Percentiles rank a stretch among this genome's conserved stretches.
These are phyloP conservation scores for Sula dactylatra DNA, from an alignment of 2,113 vertebrate species.

Conservation along the genomic window DNA sequence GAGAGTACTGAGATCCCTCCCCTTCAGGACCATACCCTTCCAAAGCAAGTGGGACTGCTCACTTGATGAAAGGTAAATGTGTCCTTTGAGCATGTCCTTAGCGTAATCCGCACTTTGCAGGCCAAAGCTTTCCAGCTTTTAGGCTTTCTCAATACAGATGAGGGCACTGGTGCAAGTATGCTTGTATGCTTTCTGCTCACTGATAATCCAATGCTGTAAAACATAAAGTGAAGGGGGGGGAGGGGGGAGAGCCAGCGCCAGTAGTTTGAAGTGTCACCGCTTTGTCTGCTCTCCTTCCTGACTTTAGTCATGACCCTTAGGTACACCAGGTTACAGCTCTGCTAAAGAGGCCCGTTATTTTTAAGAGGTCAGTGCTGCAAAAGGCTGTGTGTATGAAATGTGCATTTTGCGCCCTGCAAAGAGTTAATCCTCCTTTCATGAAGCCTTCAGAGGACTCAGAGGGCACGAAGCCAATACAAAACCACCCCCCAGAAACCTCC, in stretches of 20 bases:
- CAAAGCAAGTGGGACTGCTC: not conserved
- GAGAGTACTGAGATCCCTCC: no score
- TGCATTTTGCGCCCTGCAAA: not conserved
- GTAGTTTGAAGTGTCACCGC: accelerated
- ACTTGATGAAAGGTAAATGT: not conserved
- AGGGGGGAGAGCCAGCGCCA: accelerated
- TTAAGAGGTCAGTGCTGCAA: not conserved
- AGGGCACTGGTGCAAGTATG: not conserved
- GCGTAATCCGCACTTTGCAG: not conserved
- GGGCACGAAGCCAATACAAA: not conserved
- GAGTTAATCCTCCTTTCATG: not conserved
- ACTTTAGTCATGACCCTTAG: not conserved
- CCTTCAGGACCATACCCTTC: not conserved
- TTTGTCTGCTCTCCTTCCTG: not conserved
- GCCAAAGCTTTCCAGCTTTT: not conserved
- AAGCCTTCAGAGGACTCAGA: not conserved
- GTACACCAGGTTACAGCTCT: no score
- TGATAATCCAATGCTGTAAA: accelerated
- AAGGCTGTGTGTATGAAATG: not conserved
- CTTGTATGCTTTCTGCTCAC: not conserved
- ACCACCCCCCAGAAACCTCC: not conserved
- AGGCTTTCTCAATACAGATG: not conserved
- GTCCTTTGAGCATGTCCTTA: not conserved
- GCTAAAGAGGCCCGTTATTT: accelerated
- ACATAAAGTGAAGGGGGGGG: not conserved